A percentile compares a stretch with the other conserved stretches of the same genome.
phyloP scores from a whole-genome alignment of 1,140 invertebrate species.

The Saccostrea glomerata region DNA sequence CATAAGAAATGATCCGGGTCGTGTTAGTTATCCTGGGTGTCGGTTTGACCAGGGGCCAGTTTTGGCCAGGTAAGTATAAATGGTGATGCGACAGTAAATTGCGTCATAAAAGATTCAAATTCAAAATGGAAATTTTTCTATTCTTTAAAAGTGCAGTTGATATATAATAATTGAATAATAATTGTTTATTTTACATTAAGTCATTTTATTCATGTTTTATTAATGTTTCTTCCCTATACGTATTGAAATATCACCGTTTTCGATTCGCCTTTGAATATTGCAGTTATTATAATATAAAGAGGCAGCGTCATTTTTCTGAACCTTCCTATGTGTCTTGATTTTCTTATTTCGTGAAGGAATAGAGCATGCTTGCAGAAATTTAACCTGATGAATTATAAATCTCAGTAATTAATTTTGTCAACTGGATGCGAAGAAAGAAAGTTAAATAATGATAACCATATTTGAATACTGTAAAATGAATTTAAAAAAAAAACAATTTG shows the following conservation, averaged over 20 bases:
- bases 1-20: not conserved
- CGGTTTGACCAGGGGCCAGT: not conserved
- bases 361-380: not conserved
- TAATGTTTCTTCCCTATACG: not conserved
- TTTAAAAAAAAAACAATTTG: not conserved
- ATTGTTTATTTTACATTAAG: not conserved
- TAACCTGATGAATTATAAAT: not conserved
- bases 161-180: not conserved
- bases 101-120: not conserved
- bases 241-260: not conserved
- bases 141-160: not conserved
- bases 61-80: conserved; percentile 21
- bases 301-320: too few species aligned
- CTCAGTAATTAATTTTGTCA: too few species aligned
- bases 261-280: too few species aligned
- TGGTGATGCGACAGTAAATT: not conserved
- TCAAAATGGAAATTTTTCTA: not conserved
- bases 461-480: not conserved
- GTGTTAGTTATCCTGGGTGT: not conserved
- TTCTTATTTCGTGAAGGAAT: not conserved
- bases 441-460: not conserved
- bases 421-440: not conserved
- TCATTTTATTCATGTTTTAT: not conserved
- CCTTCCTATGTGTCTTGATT: too few species aligned
- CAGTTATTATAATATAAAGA: too few species aligned